These are phyloP conservation scores for Ephestia elutella DNA, from an alignment of 1,140 invertebrate genomes.

Conservation along the genomic window DNA sequence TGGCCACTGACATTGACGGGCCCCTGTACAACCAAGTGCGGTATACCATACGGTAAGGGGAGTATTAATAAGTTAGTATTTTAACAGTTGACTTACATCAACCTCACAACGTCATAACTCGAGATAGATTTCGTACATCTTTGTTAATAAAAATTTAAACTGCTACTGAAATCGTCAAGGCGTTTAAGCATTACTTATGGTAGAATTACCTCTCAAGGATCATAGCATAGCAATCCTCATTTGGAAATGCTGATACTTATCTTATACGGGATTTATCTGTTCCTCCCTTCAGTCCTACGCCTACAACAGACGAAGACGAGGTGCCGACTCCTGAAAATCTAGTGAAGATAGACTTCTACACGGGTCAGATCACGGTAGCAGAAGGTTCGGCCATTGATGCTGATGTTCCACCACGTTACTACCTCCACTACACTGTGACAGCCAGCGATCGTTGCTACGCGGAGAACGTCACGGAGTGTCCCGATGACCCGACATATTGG, in stretches of 20 bases:
- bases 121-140: too few relatives aligned
- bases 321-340: slow-evolving; percentile 52
- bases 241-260: too few relatives aligned
- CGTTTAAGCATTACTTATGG: too few relatives aligned
- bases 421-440: slow-evolving; percentile 65
- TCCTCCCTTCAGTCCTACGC: slow-evolving; percentile 36
- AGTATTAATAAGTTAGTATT: too few relatives aligned
- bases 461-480: slow-evolving; percentile 39
- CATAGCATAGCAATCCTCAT: too few relatives aligned
- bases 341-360: slow-evolving; percentile 55
- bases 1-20: slow-evolving; percentile 75
- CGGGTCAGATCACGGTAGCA: slow-evolving; percentile 64
- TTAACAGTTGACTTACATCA: too few relatives aligned
- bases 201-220: too few relatives aligned
- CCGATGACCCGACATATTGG: slow-evolving; percentile 36
- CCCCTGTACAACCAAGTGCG: slow-evolving; percentile 69
- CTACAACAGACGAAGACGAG: slow-evolving; percentile 9
- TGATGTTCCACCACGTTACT: slow-evolving; percentile 52
- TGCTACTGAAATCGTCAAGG: too few relatives aligned
- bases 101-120: too few relatives aligned
- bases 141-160: too few relatives aligned
- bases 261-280: too few relatives aligned
- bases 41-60: slow-evolving; percentile 52
- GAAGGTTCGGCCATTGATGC: slow-evolving; percentile 64
- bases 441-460: slow-evolving; percentile 62